phyloP scores from a whole-genome alignment of 2,113 vertebrate species.

The Pangasianodon hypophthalmus region DNA sequence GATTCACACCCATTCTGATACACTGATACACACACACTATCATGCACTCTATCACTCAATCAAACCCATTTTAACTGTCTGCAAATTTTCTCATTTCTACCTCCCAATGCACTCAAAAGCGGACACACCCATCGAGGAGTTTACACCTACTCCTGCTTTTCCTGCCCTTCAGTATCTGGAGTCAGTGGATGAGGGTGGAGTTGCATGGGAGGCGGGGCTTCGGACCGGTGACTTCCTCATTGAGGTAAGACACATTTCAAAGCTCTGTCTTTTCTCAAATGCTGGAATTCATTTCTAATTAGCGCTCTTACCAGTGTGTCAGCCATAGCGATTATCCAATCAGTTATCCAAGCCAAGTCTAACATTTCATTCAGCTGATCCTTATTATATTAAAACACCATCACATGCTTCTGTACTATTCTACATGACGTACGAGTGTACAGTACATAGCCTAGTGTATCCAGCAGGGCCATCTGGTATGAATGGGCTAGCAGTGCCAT shows the following conservation, averaged over 20 bases:
- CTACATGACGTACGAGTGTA: neutral
- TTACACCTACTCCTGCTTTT: slow-evolving; percentile 95
- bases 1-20: neutral
- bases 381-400: neutral
- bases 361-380: neutral
- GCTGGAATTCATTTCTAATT: neutral
- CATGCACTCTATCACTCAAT: neutral
- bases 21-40: neutral
- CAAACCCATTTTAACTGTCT: neutral
- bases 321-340: neutral
- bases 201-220: slow-evolving; percentile 95
- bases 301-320: neutral
- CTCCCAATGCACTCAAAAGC: slow-evolving; percentile 67
- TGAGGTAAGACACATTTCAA: slow-evolving; percentile 79
- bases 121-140: slow-evolving; percentile 97
- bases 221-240: slow-evolving; percentile 97
- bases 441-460: neutral
- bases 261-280: neutral
- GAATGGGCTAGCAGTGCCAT: neutral
- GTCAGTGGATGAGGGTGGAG: slow-evolving; percentile 97
- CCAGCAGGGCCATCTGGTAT: neutral
- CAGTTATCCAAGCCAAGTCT: neutral
- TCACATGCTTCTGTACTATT: neutral
- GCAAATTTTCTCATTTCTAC: slow-evolving; percentile 6
- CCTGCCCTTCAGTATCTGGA: slow-evolving; percentile 98